Base-by-base conservation (phyloP, 2,888 invertebrate genomes). In the Catocala nupta region DNA sequence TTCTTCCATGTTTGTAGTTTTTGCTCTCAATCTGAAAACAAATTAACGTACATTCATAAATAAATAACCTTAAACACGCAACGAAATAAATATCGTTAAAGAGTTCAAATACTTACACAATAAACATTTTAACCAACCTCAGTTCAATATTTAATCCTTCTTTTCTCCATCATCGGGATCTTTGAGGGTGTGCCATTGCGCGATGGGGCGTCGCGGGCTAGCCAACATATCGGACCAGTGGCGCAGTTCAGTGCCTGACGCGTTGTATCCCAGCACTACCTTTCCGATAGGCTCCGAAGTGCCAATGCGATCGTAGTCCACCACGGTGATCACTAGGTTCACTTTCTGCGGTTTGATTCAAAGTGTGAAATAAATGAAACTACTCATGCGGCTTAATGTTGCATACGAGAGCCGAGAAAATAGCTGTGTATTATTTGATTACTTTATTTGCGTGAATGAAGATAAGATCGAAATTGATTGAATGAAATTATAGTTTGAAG, bases 151-250 rank as follows among this genome's bases (percentile, higher is more conserved):
- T 91, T 97, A 97, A 93, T 97, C 97, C 90, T 96, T 96, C 95
- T 97, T 97, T 91, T 97, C 97, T 87, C 96, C 97, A 91, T 99
- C 99, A 90, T 99, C 98, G 81, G 99, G 97, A 93, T 99, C 99
- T 94, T 99, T 99, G 78, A 99, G 97, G 75, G 99, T 99, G 91
- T 99, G 99, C 99, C 99, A 99, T 93, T 99, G 99, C 82, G 99
- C 99, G 84, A 99, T 99, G 68, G 99, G 99, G 90, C 99, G 97
- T 85, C 99, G 96, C 50, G 99, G 99, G 81, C 99, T 99, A 83
- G 99, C 99, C 94, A 99, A 95, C 99, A 99, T 99, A 94, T 99
- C 99, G 75, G 99, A 99, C 99, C 99, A 99, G 95, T 99, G 99
- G 82, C 99, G 97, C 73, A 99, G 95, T 93, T 99, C 99, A 43